phyloP scores from a whole-genome alignment of 2,888 invertebrate species.

The Agrotis exclamationis region DNA sequence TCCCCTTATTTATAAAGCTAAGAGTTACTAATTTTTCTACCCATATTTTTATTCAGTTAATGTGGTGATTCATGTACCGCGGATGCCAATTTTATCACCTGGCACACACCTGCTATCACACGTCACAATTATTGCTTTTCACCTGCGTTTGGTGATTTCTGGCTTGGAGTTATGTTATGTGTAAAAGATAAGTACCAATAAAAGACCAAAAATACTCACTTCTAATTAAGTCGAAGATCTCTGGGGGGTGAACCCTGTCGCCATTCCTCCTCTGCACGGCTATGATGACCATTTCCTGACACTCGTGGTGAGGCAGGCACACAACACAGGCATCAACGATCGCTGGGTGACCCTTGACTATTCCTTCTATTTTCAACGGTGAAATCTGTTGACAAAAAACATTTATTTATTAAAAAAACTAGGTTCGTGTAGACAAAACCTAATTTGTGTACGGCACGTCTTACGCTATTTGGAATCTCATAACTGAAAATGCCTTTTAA shows the following conservation, averaged over 20 bases:
- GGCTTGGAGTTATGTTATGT: too few relatives aligned
- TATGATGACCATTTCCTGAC: slow-evolving; percentile 72
- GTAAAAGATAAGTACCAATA: too few relatives aligned
- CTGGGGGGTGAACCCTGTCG: slow-evolving; percentile 65
- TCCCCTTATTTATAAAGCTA: background rate
- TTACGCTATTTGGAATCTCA: background rate
- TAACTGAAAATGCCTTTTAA: background rate
- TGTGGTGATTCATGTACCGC: too few relatives aligned
- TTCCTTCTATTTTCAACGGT: slow-evolving; percentile 73
- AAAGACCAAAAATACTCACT: slow-evolving; percentile 62
- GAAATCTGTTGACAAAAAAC: slow-evolving; percentile 69
- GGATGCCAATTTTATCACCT: too few relatives aligned
- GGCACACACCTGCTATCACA: too few relatives aligned
- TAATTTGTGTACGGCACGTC: background rate
- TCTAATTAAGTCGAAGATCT: slow-evolving; percentile 73
- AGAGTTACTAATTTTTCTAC: background rate
- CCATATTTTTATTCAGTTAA: too few relatives aligned
- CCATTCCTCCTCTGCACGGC: slow-evolving; percentile 69
- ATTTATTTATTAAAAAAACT: background rate
- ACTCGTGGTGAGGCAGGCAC: slow-evolving; percentile 66
- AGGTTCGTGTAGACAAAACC: too few relatives aligned
- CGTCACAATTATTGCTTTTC: too few relatives aligned
- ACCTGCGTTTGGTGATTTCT: too few relatives aligned
- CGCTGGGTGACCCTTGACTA: slow-evolving; percentile 71
- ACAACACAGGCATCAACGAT: slow-evolving; percentile 74